A percentile compares a stretch with the other conserved stretches of the same genome.
These are phyloP conservation scores for Dendrocopos noguchii DNA, from an alignment of 2,113 vertebrate species.

Conservation along the genomic window DNA sequence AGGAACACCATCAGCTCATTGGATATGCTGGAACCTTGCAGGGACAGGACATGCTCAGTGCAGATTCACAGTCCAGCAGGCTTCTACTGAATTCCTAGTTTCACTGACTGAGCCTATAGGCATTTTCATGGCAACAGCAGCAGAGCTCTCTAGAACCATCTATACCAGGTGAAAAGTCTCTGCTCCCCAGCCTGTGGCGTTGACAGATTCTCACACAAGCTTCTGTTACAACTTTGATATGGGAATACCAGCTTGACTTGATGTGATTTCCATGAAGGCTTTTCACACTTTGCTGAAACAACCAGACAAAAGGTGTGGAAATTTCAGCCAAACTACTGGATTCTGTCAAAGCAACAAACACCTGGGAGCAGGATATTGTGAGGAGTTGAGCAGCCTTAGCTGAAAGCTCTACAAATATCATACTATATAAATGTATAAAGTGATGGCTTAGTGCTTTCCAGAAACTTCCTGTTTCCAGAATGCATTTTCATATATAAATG, in stretches of 20 bases:
- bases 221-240: background rate
- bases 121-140: background rate
- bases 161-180: background rate
- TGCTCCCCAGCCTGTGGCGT: background rate
- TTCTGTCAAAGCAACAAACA: background rate
- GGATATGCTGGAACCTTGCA: background rate
- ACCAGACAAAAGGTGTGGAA: background rate
- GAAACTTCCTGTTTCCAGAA: background rate
- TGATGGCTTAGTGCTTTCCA: background rate
- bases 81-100: background rate
- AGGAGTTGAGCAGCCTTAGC: background rate
- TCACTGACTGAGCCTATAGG: background rate
- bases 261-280: background rate
- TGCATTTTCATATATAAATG: background rate
- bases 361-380: background rate
- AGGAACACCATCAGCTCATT: background rate
- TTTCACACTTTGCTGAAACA: background rate
- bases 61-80: background rate
- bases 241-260: background rate
- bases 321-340: background rate
- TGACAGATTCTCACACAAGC: background rate
- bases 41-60: background rate
- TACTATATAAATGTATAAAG: background rate
- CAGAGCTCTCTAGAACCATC: background rate
- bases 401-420: background rate